These are phyloP conservation scores for Opisthocomus hoazin DNA, from an alignment of 2,113 vertebrate genomes.

Conservation along the genomic window DNA sequence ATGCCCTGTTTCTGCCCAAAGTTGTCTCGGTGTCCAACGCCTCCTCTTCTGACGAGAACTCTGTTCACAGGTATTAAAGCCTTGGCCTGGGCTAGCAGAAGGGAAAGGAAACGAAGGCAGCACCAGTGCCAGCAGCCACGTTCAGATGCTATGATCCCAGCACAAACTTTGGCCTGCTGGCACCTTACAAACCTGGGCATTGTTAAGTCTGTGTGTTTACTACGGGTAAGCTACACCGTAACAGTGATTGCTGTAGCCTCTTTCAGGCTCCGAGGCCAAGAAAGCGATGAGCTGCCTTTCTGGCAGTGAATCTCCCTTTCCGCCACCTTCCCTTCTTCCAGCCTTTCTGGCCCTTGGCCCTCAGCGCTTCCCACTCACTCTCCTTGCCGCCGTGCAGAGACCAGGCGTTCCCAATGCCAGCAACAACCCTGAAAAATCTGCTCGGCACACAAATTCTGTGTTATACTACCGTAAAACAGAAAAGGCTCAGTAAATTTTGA, in stretches of 20 bases:
- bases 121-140: neutral
- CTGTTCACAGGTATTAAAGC: neutral
- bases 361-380: neutral
- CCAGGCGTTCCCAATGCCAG: neutral
- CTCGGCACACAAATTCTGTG: neutral
- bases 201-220: neutral
- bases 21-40: accelerated
- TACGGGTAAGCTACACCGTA: neutral
- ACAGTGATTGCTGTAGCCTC: neutral
- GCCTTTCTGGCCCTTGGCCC: neutral
- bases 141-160: neutral
- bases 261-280: neutral
- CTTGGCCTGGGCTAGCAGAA: neutral
- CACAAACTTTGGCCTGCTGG: neutral
- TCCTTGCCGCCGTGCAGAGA: neutral
- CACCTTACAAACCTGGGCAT: neutral
- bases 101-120: neutral
- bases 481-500: too few species aligned
- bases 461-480: neutral
- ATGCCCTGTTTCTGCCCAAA: neutral
- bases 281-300: neutral
- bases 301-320: neutral
- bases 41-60: neutral
- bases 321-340: neutral
- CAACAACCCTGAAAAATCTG: neutral